Evolutionary conservation across 2,888 invertebrate genomes (phyloP), one percentile per base, ranked within the genome.

Genomic region (Philaethria dido): DNA sequence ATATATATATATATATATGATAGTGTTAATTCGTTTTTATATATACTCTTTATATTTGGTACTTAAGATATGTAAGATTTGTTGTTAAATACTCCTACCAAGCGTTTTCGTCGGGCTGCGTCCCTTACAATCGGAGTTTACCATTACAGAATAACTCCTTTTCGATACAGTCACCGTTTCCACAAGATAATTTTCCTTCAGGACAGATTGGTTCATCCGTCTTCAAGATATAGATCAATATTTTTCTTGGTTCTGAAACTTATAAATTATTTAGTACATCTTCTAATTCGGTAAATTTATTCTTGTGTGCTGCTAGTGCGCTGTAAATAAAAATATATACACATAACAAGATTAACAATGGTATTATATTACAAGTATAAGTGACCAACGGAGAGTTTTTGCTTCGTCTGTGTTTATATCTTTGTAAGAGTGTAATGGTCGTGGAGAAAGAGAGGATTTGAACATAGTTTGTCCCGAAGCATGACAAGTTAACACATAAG

Each of bases 201-300:
- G 97, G 96, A 79, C 98, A 98, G 77, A 98, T 94, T 62, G 98
- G 98, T 85, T 98, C 98, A 87, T 98, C 98, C 64, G 98, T 98
- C 91, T 97, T 97, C 81, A 98, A 91, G 80, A 97, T 96, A n/a
- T n/a, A n/a, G 57, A 98, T 98, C 81, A 97, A 93, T 68, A 97
- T 94, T 92, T 98, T 97, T 77, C 98, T 95, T 47, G 98, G 98
- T 89, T 97, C 98, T 98, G 94, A 77, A 94, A 90, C 69, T n/a
- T n/a, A 68, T 61, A 57, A 42, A 4, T 36, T n/a, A n/a, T 16
- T 45, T 62, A 16, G 36, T 65, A 57, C 16, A 57, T 9, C 18
- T 60, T 52, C 39, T 29, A 39, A 22, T 39, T 33, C 6, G n/a
- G n/a, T 39, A 18, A 18, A 14, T n/a, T 29, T 60, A 20, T 20